Conservation (phyloP, 64 coral and sea anemone genomes). For the Montipora sp. region DNA sequence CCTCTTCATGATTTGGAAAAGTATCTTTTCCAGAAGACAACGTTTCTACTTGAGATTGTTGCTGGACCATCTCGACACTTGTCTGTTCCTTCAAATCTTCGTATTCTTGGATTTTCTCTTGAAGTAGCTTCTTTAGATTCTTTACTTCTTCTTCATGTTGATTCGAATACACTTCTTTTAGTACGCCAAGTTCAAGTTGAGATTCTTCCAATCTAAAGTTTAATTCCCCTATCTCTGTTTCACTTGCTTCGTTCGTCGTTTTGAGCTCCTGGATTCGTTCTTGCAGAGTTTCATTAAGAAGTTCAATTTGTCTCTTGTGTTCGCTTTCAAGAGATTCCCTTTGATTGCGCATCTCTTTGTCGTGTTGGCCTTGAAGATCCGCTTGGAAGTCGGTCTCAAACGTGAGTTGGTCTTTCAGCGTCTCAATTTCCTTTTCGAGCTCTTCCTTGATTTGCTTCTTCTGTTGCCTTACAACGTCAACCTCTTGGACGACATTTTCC, state of each 20-base stretch:
- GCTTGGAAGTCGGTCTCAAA: conserved; percentile 90
- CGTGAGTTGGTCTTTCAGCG: conserved; percentile 76
- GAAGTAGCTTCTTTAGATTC: conserved; percentile 41
- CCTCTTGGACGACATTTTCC: conserved; percentile 27
- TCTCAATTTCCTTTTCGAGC: conserved; percentile 80
- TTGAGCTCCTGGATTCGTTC: conserved; percentile 68
- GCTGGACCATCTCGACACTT: conserved; percentile 41
- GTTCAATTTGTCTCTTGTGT: conserved; percentile 80
- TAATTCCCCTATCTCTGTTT: conserved; percentile 25
- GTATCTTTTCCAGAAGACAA: conserved; percentile 10
- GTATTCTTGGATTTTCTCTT: conserved; percentile 63
- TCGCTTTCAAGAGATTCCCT: conserved; percentile 63
- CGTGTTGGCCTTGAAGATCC: conserved; percentile 76
- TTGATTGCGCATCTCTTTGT: conserved; percentile 63
- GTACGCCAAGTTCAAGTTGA: conserved; percentile 43
- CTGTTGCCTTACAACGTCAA: conserved; percentile 37
- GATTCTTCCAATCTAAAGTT: conserved; percentile 71
- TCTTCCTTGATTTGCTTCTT: conserved; percentile 66
- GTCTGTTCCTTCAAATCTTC: conserved; percentile 49
- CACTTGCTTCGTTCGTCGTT: conserved; percentile 45
- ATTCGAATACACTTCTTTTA: conserved; percentile 10
- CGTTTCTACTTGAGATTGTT: conserved; percentile 37
- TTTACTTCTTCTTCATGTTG: conserved; percentile 48
- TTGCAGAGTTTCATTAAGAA: conserved; percentile 58
- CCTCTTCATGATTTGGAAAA: background rate